Base-by-base conservation (phyloP, 2,113 vertebrate species). In the Hippocampus abdominalis region DNA sequence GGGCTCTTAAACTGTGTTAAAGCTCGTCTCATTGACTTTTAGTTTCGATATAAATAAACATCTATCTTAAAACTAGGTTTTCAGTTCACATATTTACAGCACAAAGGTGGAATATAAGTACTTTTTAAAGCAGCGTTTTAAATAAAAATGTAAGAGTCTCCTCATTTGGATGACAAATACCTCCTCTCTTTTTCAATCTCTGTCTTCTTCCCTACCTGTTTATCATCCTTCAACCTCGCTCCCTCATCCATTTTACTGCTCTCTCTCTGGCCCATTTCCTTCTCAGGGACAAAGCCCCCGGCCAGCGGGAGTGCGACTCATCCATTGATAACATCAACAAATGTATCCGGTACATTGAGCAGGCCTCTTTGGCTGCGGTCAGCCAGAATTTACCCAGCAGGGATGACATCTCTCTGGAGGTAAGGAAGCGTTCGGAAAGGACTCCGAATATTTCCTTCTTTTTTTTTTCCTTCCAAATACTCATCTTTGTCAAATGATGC, bases 381-480 rank as follows among this genome's bases (percentile, higher is more conserved):
- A 98, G 96, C 87, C 97, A 99, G 89, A 96, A 94, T 76, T 74
- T 99, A 84, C 92, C 95, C 80, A 94, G 93, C 12, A 93, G 97
- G 78, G 97, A 99, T 1, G 97, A 99, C 90, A 98, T 99, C 85
- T 99, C 97, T 0, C 90, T 98, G 69, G 97, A 99, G 94, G 97
- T 97, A 91, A 90, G 72, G 27, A 42, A 59, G 64, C 69, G 56
- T 46, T 46, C 46, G 68, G 65, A 71, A 69, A 66, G 56, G 11
- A 12, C 8, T 59, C 1, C 4, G n/a, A 13, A 63, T 44, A 44
- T 46, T 18, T 8, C 32, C 1, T 16, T 44, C 1, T 16, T 44
- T n/a, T 63, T n/a, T 40, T 7, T 64, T 15, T 0, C 4, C 21
- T 62, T 36, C 32, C 32, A 36, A 36, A 42, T 62, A 36, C n/a